phyloP scores from a whole-genome alignment of 1,140 invertebrate genomes.

The Lepidotrigona ventralis region DNA sequence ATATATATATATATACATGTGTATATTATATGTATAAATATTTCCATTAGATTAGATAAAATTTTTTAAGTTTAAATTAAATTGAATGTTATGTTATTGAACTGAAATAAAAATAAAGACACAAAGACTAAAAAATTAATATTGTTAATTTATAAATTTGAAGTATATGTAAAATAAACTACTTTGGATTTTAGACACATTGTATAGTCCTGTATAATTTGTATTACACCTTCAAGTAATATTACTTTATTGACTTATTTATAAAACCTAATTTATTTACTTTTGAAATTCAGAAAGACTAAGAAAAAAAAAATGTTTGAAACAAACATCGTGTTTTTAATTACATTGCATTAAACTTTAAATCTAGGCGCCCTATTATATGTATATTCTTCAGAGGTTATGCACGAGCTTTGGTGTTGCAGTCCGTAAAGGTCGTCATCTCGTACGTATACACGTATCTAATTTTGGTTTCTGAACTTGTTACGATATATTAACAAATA shows the following conservation, averaged over 20 bases:
- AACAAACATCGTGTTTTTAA: background rate
- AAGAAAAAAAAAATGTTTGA: background rate
- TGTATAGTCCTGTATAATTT: background rate
- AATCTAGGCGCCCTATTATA: background rate
- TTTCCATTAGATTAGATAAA: too few relatives aligned
- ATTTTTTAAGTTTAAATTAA: too few relatives aligned
- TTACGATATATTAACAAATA: background rate
- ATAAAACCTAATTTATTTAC: background rate
- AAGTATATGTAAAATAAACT: background rate
- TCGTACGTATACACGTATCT: background rate
- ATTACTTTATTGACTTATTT: background rate
- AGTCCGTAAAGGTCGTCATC: background rate
- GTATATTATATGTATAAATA: too few relatives aligned
- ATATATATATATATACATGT: too few relatives aligned
- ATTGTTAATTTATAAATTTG: background rate
- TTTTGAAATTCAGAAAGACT: background rate
- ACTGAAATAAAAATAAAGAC: too few relatives aligned
- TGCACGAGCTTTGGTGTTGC: background rate
- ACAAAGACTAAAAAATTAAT: background rate
- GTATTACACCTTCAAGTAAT: background rate
- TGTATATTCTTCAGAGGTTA: background rate
- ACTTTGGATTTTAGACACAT: background rate
- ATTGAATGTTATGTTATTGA: too few relatives aligned
- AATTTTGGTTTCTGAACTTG: slow-evolving; percentile 9
- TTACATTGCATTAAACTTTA: background rate